phyloP scores from a whole-genome alignment of 1,140 invertebrate genomes.

The Campoletis sonorensis region DNA sequence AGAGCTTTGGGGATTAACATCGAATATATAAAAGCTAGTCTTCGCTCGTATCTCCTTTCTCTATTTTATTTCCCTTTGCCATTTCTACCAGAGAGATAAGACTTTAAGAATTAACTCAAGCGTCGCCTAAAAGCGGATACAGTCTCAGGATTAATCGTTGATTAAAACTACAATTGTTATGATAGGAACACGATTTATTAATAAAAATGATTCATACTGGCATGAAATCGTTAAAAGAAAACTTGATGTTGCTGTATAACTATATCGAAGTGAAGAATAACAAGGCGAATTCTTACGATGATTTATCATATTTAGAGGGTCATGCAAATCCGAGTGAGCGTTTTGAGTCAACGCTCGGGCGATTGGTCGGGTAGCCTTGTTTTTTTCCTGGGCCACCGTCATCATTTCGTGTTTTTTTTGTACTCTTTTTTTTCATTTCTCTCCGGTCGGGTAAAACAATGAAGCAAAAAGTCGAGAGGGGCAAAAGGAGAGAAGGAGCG shows the following conservation, averaged over 20 bases:
- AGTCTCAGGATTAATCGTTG: not conserved
- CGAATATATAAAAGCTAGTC: no score
- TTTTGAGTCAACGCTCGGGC: not conserved
- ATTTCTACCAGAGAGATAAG: no score
- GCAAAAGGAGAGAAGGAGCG: slow-evolving; percentile 7
- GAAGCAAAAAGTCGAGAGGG: slow-evolving; percentile 32
- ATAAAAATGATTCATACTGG: no score
- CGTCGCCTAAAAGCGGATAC: not conserved
- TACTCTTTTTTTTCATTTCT: slow-evolving; percentile 17
- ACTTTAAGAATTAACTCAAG: not conserved
- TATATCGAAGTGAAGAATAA: not conserved
- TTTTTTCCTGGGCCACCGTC: not conserved
- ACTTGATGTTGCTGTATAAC: no score
- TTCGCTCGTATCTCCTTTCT: no score
- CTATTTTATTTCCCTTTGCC: no score
- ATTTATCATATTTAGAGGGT: slow-evolving; percentile 22
- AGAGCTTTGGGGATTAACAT: no score
- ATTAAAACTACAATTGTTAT: not conserved
- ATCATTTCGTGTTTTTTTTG: not conserved
- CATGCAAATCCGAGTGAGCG: not conserved
- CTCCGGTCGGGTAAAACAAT: slow-evolving; percentile 36
- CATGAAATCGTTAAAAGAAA: no score
- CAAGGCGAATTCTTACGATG: not conserved
- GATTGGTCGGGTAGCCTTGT: slow-evolving; percentile 12
- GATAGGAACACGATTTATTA: no score